Percentiles rank a stretch among this genome's conserved stretches.
Evolutionary conservation across 2,888 invertebrate species (phyloP).

Genomic region (Sphecodes monilicornis): DNA sequence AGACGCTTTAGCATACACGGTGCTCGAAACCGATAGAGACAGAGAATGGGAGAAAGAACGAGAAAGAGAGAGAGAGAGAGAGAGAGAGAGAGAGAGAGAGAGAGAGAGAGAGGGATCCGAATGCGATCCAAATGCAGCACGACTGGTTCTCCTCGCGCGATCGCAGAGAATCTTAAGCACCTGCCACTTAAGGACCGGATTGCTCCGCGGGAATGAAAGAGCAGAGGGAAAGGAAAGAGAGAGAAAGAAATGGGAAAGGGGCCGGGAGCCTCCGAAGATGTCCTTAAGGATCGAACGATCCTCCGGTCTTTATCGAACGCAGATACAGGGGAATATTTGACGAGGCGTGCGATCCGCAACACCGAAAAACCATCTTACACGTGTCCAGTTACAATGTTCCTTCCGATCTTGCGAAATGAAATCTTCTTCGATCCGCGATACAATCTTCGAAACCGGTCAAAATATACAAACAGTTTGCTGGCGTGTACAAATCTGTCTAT

Average conservation of each 20-base stretch:
- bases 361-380: conserved; percentile 6
- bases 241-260: conserved; percentile 17
- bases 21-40: conserved; percentile 61
- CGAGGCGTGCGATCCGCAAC: neutral
- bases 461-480: neutral
- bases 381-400: neutral
- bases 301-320: conserved; percentile 53
- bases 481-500: too few relatives aligned
- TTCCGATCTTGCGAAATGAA: neutral
- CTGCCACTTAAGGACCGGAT: conserved; percentile 77
- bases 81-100: conserved; percentile 3
- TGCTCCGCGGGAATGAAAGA: conserved; percentile 71
- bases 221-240: conserved; percentile 53
- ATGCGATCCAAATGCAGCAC: conserved; percentile 77
- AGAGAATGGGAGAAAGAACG: neutral
- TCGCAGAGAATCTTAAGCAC: conserved; percentile 78
- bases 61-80: conserved; percentile 21
- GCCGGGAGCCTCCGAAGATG: conserved; percentile 45
- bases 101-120: conserved; percentile 60
- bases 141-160: conserved; percentile 76
- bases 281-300: conserved; percentile 68
- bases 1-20: conserved; percentile 50
- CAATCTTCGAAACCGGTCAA: neutral
- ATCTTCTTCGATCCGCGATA: neutral
- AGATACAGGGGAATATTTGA: conserved; percentile 32